These are phyloP conservation scores for Rhynchonycteris naso DNA, from an alignment of 2,797 vertebrate species.

Conservation along the genomic window DNA sequence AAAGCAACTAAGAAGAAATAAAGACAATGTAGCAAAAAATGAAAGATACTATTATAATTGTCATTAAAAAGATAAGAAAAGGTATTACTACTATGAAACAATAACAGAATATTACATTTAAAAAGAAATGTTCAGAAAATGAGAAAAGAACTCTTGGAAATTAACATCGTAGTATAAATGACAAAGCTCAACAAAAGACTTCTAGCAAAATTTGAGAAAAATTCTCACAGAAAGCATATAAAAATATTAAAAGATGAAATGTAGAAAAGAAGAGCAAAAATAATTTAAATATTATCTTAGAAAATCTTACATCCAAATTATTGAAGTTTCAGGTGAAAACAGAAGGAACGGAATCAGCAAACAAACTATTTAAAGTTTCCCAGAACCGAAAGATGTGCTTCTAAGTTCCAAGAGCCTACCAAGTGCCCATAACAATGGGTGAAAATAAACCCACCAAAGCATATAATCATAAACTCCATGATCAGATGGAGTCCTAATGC, in stretches of 20 bases:
- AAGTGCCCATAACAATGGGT: neutral
- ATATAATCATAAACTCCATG: neutral
- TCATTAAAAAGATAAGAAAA: conserved; percentile 28
- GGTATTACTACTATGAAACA: neutral
- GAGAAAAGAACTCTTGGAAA: conserved; percentile 27
- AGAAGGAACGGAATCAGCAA: neutral
- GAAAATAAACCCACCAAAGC: neutral
- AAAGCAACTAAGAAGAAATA: neutral
- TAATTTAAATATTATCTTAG: neutral
- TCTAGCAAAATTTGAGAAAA: conserved; percentile 23
- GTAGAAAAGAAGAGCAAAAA: neutral
- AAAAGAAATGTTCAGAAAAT: conserved; percentile 24
- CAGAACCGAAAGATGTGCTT: neutral
- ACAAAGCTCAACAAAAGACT: conserved; percentile 6
- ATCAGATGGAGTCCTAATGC: neutral
- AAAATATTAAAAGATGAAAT: conserved; percentile 22
- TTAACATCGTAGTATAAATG: neutral
- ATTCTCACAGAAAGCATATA: neutral
- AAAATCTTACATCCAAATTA: neutral
- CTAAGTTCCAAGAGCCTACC: neutral
- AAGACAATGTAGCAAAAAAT: neutral
- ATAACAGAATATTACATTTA: neutral
- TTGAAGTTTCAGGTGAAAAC: neutral
- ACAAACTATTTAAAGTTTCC: neutral
- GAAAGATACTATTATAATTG: neutral